These are phyloP conservation scores for Myotis lucifugus DNA, from an alignment of 2,113 vertebrate species.

Conservation along the genomic window DNA sequence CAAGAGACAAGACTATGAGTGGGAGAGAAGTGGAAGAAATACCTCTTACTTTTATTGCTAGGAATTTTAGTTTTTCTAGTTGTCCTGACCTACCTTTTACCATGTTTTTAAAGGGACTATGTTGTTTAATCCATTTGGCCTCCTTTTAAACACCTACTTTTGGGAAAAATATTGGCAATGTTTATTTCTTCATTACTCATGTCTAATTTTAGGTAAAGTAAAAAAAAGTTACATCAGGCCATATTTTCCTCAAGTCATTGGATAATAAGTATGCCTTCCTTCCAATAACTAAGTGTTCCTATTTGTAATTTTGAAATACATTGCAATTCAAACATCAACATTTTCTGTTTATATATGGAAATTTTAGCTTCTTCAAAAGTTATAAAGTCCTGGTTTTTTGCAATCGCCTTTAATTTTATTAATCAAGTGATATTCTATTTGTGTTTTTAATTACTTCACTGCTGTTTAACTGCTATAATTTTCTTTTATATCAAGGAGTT, in stretches of 20 bases:
- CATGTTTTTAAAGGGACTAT: not conserved
- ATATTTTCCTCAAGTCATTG: not conserved
- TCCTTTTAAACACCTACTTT: not conserved
- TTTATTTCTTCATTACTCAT: not conserved
- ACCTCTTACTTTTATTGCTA: not conserved
- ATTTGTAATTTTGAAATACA: not conserved
- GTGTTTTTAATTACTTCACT: constrained; percentile 12
- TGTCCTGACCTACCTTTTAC: not conserved
- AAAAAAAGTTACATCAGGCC: not conserved
- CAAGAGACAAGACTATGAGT: not conserved
- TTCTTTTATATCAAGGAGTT: constrained; percentile 26
- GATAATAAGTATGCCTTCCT: not conserved
- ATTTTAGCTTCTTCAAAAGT: not conserved
- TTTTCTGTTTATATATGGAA: not conserved
- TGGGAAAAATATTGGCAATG: not conserved
- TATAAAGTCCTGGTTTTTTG: not conserved
- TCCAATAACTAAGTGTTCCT: not conserved
- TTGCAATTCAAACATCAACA: not conserved
- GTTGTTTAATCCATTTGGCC: not conserved
- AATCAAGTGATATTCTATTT: not conserved
- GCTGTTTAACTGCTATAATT: not conserved
- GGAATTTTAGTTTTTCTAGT: not conserved
- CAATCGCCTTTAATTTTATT: not conserved
- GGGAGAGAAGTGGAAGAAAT: not conserved
- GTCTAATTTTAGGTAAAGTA: not conserved